phyloP scores from a whole-genome alignment of 92 coral and sea anemone genomes.

The Epizoanthus stellaris region DNA sequence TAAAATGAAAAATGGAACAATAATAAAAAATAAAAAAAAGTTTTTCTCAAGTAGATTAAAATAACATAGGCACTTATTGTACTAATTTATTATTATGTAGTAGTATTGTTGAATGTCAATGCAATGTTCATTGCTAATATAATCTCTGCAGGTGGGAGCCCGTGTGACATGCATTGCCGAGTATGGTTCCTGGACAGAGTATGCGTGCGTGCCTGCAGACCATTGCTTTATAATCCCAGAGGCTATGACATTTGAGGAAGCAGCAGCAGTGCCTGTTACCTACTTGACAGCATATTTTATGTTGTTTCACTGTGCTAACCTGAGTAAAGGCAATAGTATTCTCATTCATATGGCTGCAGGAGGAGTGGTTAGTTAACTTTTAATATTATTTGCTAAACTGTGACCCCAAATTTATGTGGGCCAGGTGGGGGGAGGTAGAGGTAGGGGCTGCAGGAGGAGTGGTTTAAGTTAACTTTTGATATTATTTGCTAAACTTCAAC shows the following conservation, averaged over 20 bases:
- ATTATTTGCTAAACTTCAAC: neutral
- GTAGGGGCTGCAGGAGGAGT: no score
- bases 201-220: conserved; percentile 59
- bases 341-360: conserved; percentile 99
- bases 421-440: no score
- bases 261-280: conserved; percentile 81
- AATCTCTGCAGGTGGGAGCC: conserved; percentile 77
- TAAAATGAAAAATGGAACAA: neutral
- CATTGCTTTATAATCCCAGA: conserved; percentile 82
- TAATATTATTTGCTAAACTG: neutral
- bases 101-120: neutral
- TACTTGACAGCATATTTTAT: conserved; percentile 91
- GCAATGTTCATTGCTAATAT: neutral
- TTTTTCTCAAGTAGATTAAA: no score
- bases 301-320: conserved; percentile 82
- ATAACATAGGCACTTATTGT: no score
- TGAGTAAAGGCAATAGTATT: conserved; percentile 79
- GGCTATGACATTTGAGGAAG: conserved; percentile 92
- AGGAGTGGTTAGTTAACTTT: conserved; percentile 89
- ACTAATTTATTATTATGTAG: no score
- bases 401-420: no score
- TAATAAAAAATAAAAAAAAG: no score
- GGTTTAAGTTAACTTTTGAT: conserved; percentile 27
- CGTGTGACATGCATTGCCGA: conserved; percentile 70
- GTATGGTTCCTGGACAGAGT: conserved; percentile 85